These are phyloP conservation scores for Zaprionus kolodkinae DNA, from an alignment of 1,140 invertebrate species.

Conservation along the genomic window DNA sequence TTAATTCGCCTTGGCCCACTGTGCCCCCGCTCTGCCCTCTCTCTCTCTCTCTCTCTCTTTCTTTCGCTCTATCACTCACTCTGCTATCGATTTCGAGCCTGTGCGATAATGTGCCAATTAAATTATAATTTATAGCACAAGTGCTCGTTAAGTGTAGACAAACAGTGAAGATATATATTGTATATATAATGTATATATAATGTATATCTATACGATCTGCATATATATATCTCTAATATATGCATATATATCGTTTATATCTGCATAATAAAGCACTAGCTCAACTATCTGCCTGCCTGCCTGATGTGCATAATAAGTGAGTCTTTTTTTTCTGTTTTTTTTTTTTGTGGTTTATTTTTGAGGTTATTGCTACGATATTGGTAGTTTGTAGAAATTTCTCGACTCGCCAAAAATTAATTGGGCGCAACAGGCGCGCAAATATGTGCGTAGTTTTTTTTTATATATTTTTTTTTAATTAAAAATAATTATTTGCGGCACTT, in stretches of 20 bases:
- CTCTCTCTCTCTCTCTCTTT: too few species aligned
- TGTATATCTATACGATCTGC: neutral
- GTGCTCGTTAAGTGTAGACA: conserved; percentile 29
- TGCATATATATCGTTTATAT: neutral
- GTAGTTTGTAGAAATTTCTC: conserved; percentile 22
- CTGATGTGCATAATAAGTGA: conserved; percentile 59
- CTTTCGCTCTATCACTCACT: neutral
- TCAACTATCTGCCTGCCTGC: conserved; percentile 28
- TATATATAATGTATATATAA: conserved; percentile 1
- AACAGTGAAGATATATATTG: neutral
- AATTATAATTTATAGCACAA: conserved; percentile 54
- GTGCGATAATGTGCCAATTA: conserved; percentile 62
- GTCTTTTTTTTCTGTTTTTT: neutral
- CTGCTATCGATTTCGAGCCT: neutral
- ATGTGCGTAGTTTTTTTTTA: conserved; percentile 38
- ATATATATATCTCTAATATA: neutral
- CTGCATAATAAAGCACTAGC: conserved; percentile 19
- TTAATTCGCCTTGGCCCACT: neutral
- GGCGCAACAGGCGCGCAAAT: conserved; percentile 61
- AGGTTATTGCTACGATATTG: conserved; percentile 51
- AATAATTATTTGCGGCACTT: conserved; percentile 62
- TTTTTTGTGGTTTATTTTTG: conserved; percentile 15
- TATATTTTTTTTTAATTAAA: conserved; percentile 54
- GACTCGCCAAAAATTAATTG: conserved; percentile 52
- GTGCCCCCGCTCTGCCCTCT: conserved; percentile 32